A percentile compares a stretch with the other conserved stretches of the same genome.
Evolutionary conservation across 1,140 invertebrate genomes (phyloP).

Genomic region (Drosophila suzukii): DNA sequence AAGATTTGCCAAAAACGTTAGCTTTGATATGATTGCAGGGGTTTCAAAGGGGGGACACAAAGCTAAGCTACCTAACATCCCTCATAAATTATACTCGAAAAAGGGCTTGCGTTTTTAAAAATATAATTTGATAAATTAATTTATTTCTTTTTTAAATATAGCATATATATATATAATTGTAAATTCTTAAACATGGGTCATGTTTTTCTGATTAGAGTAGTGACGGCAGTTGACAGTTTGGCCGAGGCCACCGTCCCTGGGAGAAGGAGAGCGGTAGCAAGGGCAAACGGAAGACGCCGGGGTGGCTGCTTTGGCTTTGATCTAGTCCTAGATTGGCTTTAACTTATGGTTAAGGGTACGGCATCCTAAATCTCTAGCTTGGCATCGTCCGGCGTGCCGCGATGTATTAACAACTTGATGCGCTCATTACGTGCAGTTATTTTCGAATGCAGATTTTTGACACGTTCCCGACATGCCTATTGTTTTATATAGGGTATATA

Average conservation of each 20-base stretch:
- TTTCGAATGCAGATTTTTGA: slow-evolving; percentile 94
- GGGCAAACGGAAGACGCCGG: slow-evolving; percentile 35
- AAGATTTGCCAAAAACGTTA: slow-evolving; percentile 84
- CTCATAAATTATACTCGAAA: slow-evolving; percentile 32
- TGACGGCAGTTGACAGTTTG: slow-evolving; percentile 51
- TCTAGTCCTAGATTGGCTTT: slow-evolving; percentile 65
- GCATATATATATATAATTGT: slow-evolving; percentile 48
- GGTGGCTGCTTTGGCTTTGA: slow-evolving; percentile 72
- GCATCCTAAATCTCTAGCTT: slow-evolving; percentile 79
- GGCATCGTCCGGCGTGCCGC: slow-evolving; percentile 91
- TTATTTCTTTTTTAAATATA: slow-evolving; percentile 40
- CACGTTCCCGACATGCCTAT: slow-evolving; percentile 93
- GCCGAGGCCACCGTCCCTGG: slow-evolving; percentile 21
- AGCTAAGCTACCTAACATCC: slow-evolving; percentile 37
- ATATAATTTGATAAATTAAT: slow-evolving; percentile 72
- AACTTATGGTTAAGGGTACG: slow-evolving; percentile 54
- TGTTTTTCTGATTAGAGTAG: slow-evolving; percentile 44
- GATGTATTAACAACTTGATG: slow-evolving; percentile 93
- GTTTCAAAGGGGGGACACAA: slow-evolving; percentile 41
- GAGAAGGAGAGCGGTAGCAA: slow-evolving; percentile 15
- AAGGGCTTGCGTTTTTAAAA: slow-evolving; percentile 57
- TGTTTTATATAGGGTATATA: slow-evolving; percentile 42
- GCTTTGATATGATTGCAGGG: slow-evolving; percentile 72
- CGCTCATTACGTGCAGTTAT: slow-evolving; percentile 93
- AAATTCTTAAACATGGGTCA: slow-evolving; percentile 73